Base-by-base conservation (phyloP, 1,140 invertebrate species). In the Lasaia peninsularis region DNA sequence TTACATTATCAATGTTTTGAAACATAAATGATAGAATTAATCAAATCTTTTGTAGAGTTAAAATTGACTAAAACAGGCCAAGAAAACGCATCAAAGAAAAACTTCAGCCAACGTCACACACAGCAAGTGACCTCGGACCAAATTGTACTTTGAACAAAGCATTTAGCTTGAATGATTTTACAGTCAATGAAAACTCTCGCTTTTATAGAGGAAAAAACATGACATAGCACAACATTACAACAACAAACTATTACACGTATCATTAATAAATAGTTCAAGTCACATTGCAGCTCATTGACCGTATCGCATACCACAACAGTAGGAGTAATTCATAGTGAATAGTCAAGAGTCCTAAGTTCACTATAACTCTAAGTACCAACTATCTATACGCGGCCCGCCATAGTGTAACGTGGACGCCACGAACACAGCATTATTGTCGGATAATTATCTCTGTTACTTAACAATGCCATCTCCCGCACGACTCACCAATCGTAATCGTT, bases 331-430 rank as follows among this genome's bases (percentile, higher is more conserved):
- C 9, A 44, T 18, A 20, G 18, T 4, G 14, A 20, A 18, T 18
- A 18, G 28, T 12, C 35, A 55, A 55, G 53, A 44, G 31, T 44
- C 14, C 53, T n/a, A 31, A 40, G 37, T 55, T 28, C 35, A 35
- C 35, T n/a, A 11, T 21, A 12, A 24, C 10, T 3, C 20, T n/a
- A 12, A 52, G 31, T 37, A 40, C 50, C 14, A 31, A 44, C 61
- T 69, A 73, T 71, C 40, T 18, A 44, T 44, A 44, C 16, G 40
- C 40, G 10, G 66, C 76, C 74, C 80, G 81, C 80, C 84, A 83
- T 77, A 83, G 76, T 71, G 75, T 76, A 78, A 73, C 75, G 80
- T 81, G 68, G 79, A 83, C 80, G 84, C 84, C 84, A 87, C 84
- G 84, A 87, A 78, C 78, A 67, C 81, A 72, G 70, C 71, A 76